Conservation (phyloP, 2,888 invertebrate genomes). For the Micoletzkya japonica region DNA sequence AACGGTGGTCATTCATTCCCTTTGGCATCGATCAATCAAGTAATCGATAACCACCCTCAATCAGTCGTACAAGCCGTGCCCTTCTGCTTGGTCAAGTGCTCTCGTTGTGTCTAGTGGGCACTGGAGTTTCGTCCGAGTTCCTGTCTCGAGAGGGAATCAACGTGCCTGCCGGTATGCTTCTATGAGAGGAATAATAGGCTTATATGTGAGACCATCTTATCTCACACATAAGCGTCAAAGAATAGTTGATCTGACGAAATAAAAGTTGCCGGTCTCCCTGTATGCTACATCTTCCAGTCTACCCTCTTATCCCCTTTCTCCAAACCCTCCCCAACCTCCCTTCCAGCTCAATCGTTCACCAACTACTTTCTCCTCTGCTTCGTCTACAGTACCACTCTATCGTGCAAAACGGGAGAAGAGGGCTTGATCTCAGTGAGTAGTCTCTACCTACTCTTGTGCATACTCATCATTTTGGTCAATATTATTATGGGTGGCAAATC, state of each 20-base stretch:
- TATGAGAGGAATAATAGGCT: no score
- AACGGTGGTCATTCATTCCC: no score
- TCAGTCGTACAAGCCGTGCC: slow-evolving; percentile 63
- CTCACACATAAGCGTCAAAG: no score
- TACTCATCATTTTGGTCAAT: no score
- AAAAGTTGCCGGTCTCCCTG: no score
- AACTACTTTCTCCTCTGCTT: slow-evolving; percentile 79
- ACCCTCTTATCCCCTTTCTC: no score
- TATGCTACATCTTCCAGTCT: no score
- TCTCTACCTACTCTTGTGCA: no score
- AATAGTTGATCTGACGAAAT: no score
- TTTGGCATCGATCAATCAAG: background rate
- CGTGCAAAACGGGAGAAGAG: slow-evolving; percentile 68
- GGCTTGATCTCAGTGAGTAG: slow-evolving; percentile 32
- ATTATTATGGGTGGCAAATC: no score
- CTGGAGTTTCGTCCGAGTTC: slow-evolving; percentile 77
- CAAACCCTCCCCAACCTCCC: no score
- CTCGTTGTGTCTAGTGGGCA: slow-evolving; percentile 78
- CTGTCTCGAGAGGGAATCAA: slow-evolving; percentile 74
- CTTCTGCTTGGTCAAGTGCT: slow-evolving; percentile 72
- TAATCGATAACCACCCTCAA: background rate
- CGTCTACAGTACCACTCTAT: slow-evolving; percentile 78
- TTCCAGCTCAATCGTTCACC: slow-evolving; percentile 77
- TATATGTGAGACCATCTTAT: no score
- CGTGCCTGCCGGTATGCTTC: slow-evolving; percentile 78